These are phyloP conservation scores for Pseudorectes ferrugineus DNA, from an alignment of 2,113 vertebrate genomes.

Conservation along the genomic window DNA sequence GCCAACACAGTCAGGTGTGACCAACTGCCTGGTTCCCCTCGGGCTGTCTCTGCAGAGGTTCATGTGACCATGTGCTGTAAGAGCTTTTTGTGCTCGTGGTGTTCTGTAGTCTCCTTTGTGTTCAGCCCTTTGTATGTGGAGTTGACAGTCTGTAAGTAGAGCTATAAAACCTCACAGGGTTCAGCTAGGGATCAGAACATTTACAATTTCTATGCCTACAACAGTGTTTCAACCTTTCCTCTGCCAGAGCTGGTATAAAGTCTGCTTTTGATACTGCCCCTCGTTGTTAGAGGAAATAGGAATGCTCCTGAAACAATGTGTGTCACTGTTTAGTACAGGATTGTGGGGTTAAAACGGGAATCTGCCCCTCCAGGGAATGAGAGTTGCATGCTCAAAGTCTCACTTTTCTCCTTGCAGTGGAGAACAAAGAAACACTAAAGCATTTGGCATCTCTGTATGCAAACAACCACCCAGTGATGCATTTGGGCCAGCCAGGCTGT, in stretches of 20 bases:
- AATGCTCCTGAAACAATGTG: not conserved
- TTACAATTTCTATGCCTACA: not conserved
- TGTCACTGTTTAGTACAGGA: not conserved
- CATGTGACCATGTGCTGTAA: not conserved
- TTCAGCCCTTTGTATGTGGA: not conserved
- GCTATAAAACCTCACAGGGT: not conserved
- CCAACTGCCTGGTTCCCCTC: not conserved
- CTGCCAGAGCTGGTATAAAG: not conserved
- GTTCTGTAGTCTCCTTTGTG: not conserved
- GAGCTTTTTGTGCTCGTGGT: not conserved
- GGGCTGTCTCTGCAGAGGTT: not conserved
- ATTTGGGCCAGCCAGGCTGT: conserved; percentile 86
- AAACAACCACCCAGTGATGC: conserved; percentile 90
- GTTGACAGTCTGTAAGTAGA: not conserved
- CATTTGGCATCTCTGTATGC: conserved; percentile 92
- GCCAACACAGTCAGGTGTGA: conserved; percentile 86
- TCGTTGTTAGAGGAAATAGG: not conserved
- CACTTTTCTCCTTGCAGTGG: conserved; percentile 71
- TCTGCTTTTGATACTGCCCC: not conserved
- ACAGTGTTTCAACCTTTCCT: not conserved
- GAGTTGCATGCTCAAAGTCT: not conserved
- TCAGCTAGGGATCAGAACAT: not conserved
- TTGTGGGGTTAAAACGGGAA: not conserved
- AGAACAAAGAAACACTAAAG: conserved; percentile 90
- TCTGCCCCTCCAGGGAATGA: not conserved